Conservation (phyloP, 2,797 vertebrate genomes). For the Pantherophis vulpinus region DNA sequence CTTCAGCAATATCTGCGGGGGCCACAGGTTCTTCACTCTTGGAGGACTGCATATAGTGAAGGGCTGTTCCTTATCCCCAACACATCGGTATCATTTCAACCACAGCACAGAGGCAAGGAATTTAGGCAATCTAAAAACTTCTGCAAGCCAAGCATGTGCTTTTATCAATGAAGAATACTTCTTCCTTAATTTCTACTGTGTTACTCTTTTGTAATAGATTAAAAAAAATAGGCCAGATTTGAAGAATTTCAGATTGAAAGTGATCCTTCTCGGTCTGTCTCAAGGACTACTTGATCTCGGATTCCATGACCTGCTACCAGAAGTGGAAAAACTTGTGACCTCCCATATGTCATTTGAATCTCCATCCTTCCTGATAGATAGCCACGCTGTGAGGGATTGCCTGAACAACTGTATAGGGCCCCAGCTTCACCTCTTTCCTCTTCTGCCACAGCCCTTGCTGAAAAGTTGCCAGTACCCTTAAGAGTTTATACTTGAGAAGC, state of each 20-base stretch:
- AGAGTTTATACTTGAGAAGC: background rate
- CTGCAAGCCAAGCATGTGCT: background rate
- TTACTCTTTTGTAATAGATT: background rate
- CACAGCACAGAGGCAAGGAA: background rate
- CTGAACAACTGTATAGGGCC: background rate
- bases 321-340: background rate
- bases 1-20: background rate
- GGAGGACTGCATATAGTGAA: background rate
- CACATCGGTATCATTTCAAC: background rate
- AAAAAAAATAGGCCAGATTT: background rate
- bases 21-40: background rate
- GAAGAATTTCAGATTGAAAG: background rate
- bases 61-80: background rate
- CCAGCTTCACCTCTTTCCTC: background rate
- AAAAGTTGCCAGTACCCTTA: background rate
- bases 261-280: background rate
- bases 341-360: background rate
- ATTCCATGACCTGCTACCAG: background rate
- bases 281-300: background rate
- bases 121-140: background rate
- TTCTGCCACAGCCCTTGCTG: background rate
- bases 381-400: background rate
- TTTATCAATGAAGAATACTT: background rate
- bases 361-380: background rate
- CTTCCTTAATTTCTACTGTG: background rate